Conservation (phyloP, 2,888 invertebrate species). For the Hetaerina titia region DNA sequence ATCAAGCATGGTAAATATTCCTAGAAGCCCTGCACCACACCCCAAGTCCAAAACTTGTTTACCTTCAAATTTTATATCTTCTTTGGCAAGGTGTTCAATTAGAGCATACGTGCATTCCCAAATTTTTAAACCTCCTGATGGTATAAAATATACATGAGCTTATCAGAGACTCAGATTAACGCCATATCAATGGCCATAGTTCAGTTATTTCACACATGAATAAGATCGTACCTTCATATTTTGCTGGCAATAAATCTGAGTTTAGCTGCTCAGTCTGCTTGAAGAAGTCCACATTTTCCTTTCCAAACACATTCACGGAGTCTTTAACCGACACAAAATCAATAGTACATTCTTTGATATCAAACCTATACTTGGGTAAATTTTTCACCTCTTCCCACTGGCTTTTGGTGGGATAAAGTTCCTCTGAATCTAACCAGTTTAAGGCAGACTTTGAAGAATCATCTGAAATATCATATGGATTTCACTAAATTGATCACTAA, state of each 20-base stretch:
- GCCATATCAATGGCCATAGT: background rate
- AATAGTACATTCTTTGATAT: slow-evolving; percentile 78
- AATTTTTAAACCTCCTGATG: slow-evolving; percentile 93
- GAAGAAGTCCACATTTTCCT: slow-evolving; percentile 72
- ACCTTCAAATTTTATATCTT: slow-evolving; percentile 76
- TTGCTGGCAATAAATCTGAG: slow-evolving; percentile 86
- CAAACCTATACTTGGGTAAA: slow-evolving; percentile 74
- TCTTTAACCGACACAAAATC: slow-evolving; percentile 78
- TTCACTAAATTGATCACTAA: too few species aligned
- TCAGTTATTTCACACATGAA: background rate
- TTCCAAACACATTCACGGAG: slow-evolving; percentile 74
- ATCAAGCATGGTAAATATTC: slow-evolving; percentile 86
- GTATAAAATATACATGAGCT: slow-evolving; percentile 69
- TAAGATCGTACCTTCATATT: slow-evolving; percentile 85
- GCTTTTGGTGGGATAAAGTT: slow-evolving; percentile 48
- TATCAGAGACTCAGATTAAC: slow-evolving; percentile 37
- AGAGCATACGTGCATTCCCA: slow-evolving; percentile 97
- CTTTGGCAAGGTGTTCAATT: slow-evolving; percentile 81
- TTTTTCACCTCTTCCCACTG: slow-evolving; percentile 3
- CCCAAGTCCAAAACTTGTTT: slow-evolving; percentile 91
- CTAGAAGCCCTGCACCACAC: slow-evolving; percentile 94
- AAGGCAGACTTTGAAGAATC: slow-evolving; percentile 20
- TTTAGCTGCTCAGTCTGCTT: slow-evolving; percentile 75
- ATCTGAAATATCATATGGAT: slow-evolving; percentile 26
- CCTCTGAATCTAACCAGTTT: slow-evolving; percentile 49